phyloP scores from a whole-genome alignment of 2,888 invertebrate genomes.

The Colletes collaris region DNA sequence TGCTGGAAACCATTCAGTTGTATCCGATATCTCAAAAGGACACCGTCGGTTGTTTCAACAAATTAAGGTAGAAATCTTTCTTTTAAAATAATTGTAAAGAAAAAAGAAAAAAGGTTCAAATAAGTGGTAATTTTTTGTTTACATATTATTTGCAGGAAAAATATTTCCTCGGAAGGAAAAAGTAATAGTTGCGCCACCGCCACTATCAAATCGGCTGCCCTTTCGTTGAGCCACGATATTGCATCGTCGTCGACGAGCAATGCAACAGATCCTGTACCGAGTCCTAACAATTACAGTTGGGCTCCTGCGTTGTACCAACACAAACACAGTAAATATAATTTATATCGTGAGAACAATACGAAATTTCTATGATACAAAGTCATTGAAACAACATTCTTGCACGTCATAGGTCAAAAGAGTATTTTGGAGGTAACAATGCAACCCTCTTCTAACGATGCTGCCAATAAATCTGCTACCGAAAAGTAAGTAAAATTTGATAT shows the following conservation, averaged over 20 bases:
- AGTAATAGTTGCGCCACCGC: constrained; percentile 51
- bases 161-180: constrained; percentile 61
- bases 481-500: constrained; percentile 69
- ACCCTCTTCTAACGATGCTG: constrained; percentile 65
- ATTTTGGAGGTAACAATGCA: constrained; percentile 63
- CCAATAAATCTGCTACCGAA: constrained; percentile 68
- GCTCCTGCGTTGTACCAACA: constrained; percentile 78
- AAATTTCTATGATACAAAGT: background rate
- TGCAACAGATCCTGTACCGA: constrained; percentile 67
- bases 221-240: constrained; percentile 66
- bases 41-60: constrained; percentile 63
- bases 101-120: background rate
- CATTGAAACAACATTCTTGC: constrained; percentile 1
- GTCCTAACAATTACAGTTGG: constrained; percentile 78
- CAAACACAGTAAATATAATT: constrained; percentile 71
- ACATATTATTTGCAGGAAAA: constrained; percentile 66
- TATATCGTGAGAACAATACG: background rate
- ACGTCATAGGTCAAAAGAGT: constrained; percentile 72
- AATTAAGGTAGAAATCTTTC: constrained; percentile 67
- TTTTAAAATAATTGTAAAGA: background rate
- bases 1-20: constrained; percentile 73
- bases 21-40: constrained; percentile 70
- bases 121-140: background rate
- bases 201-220: constrained; percentile 62
- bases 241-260: constrained; percentile 64